phyloP scores from a whole-genome alignment of 1,140 invertebrate genomes.

The Schlechtendalia chinensis region DNA sequence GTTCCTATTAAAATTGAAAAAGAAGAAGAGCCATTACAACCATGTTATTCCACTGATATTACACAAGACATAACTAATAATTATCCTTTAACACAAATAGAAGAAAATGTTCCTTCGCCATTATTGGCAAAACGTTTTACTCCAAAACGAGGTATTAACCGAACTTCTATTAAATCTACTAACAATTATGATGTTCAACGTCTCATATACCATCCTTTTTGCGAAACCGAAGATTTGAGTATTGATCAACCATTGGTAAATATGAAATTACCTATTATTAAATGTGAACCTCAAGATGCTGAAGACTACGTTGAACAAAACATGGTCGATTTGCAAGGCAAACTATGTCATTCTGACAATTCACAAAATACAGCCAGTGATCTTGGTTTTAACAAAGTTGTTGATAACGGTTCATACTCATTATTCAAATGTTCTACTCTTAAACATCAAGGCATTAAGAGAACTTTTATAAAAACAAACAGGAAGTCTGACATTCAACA shows the following conservation, averaged over 20 bases:
- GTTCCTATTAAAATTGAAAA: conserved; percentile 21
- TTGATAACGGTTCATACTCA: background rate
- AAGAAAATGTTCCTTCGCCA: conserved; percentile 18
- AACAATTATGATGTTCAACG: background rate
- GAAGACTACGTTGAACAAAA: conserved; percentile 10
- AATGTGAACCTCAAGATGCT: background rate
- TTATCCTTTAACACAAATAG: background rate
- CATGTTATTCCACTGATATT: conserved; percentile 27
- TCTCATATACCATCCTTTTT: conserved; percentile 24
- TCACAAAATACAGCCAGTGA: background rate
- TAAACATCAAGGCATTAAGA: background rate
- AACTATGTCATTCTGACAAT: background rate
- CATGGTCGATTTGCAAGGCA: background rate
- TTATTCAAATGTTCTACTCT: background rate
- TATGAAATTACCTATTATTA: background rate
- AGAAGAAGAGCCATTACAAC: conserved; percentile 19
- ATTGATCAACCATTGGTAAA: background rate
- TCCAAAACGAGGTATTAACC: conserved; percentile 31
- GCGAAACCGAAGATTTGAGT: background rate
- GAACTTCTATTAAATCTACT: conserved; percentile 26
- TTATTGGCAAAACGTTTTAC: background rate
- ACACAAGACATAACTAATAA: background rate
- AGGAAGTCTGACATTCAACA: background rate
- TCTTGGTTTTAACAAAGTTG: background rate
- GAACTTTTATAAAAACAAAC: background rate